phyloP scores from a whole-genome alignment of 2,113 vertebrate species.

The Tetraodon nigroviridis region DNA sequence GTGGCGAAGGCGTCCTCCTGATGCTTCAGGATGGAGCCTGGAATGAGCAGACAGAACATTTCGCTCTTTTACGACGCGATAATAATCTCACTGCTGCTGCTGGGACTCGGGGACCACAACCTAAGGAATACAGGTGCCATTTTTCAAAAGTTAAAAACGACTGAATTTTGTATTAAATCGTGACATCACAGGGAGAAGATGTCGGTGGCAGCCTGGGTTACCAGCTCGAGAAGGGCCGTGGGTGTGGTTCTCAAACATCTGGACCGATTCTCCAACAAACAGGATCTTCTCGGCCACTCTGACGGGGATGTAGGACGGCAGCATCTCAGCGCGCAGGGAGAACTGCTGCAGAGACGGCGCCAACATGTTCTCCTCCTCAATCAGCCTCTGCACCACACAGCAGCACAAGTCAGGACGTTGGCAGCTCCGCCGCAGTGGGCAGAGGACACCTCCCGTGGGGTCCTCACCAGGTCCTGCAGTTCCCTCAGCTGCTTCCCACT shows the following conservation, averaged over 20 bases:
- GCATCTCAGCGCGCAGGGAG: slow-evolving; percentile 90
- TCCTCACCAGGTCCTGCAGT: slow-evolving; percentile 90
- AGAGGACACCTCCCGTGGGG: background rate
- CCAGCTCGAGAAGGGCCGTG: slow-evolving; percentile 88
- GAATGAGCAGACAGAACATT: too few relatives aligned
- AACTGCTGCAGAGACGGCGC: slow-evolving; percentile 96
- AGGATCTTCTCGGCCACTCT: slow-evolving; percentile 97
- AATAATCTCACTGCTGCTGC: too few relatives aligned
- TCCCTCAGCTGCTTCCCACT: slow-evolving; percentile 94
- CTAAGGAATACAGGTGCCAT: too few relatives aligned
- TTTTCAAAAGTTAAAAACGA: too few relatives aligned
- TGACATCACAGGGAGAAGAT: background rate
- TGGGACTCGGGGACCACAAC: too few relatives aligned
- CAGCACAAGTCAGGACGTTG: background rate
- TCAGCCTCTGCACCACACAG: slow-evolving; percentile 78
- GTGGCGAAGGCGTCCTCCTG: slow-evolving; percentile 92
- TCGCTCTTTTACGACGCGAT: too few relatives aligned
- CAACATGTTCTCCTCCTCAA: slow-evolving; percentile 98
- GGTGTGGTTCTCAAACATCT: slow-evolving; percentile 99
- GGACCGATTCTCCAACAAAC: slow-evolving; percentile 96
- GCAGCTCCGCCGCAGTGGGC: background rate
- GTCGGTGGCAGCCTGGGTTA: slow-evolving; percentile 39
- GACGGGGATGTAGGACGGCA: slow-evolving; percentile 94
- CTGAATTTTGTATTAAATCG: too few relatives aligned
- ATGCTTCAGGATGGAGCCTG: slow-evolving; percentile 94